Evolutionary conservation across 2,113 vertebrate genomes (phyloP), one percentile per base, ranked within the genome.

Genomic region (Gulo gulo): DNA sequence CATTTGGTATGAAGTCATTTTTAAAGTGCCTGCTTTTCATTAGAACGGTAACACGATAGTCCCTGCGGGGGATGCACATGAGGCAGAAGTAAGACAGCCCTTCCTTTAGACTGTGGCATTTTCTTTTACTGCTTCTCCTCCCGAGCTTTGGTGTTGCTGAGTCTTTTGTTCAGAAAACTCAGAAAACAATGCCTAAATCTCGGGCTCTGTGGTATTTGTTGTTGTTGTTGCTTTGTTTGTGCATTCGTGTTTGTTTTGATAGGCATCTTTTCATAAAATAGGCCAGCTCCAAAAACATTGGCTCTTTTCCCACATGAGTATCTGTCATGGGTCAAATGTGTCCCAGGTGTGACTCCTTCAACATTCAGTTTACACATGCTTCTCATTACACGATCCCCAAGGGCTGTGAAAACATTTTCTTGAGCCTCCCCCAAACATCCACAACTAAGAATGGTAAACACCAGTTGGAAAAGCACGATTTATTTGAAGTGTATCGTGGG

Each of bases 1-100:
- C 90, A 92, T 96, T 95, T 52, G 76, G 94, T 69, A 88, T 96
- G 91, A 96, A 96, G 97, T 97, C 96, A 94, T 95, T 97, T 95
- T 34, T 52, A 81, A 95, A 92, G 80, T 36, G 94, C 59, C 96
- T 97, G 97, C 88, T 96, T 97, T 71, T 97, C 94, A 96, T 96
- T 96, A 97, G 82, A 65, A 94, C 45, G 36, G 97, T 94, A 98
- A 98, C 57, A 18, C 0, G 91, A 97, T 96, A 83, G 55, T 63
- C 87, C 94, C 92, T 7, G 21, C 0, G 29, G 95, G 82, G 83
- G 45, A 42, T 0, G 24, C 67, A 1, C 23, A 14, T 31, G 81
- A 82, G 47, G 73, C 95, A 55, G 39, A 57, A 80, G 88, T 24
- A 83, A 74, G 84, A 21, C 71, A 34, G 79, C 79, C 78, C 88